Base-by-base conservation (phyloP, 2,113 vertebrate species). In the Antennarius striatus region DNA sequence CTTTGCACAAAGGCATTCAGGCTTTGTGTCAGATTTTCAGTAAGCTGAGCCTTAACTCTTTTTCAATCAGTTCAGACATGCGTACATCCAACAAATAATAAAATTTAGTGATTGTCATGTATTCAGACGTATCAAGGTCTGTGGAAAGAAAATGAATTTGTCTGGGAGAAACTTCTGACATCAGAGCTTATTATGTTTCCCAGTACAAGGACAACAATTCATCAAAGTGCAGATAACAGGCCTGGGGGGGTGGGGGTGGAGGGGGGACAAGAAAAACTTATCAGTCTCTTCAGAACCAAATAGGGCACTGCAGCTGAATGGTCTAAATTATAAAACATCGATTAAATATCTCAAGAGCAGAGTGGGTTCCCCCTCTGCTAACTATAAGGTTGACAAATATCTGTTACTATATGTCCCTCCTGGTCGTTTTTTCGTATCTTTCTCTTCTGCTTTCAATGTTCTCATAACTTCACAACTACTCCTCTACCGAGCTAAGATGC, bases 301-400 rank as follows among this genome's bases (percentile, higher is more conserved):
- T 22, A 22, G 2, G 22, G 30, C 43, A 55, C 62, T 28, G 63
- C 71, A 76, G 74, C 74, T 71, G 76, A 78, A 81, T 79, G 52
- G 77, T 63, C 51, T 81, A 70, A 63, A 77, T 77, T 79, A 72
- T 61, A 66, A 81, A 77, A 60, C 70, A 65, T 72, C 46, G 30
- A 86, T 84, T 80, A 79, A 67, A 73, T 81, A 82, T 79, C 54
- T 73, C 22, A 65, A 73, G 78, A 73, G 64, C 63, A 74, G 72
- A 67, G 54, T 68, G 53, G 67, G 66, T 53, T 79, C 55, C 40
- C 53, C 62, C 54, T 46, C 56, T 68, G 56, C 40, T 79, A 22
- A 48, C 65, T 71, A 81, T 68, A 78, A 72, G 52, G 72, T 39
- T 69, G 43, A 57, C 52, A 42, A 62, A 79, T 77, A 3, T 62